A percentile compares a stretch with the other conserved stretches of the same genome.
These are phyloP conservation scores for Leucoraja erinaceus DNA, from an alignment of 2,113 vertebrate genomes.

Conservation along the genomic window DNA sequence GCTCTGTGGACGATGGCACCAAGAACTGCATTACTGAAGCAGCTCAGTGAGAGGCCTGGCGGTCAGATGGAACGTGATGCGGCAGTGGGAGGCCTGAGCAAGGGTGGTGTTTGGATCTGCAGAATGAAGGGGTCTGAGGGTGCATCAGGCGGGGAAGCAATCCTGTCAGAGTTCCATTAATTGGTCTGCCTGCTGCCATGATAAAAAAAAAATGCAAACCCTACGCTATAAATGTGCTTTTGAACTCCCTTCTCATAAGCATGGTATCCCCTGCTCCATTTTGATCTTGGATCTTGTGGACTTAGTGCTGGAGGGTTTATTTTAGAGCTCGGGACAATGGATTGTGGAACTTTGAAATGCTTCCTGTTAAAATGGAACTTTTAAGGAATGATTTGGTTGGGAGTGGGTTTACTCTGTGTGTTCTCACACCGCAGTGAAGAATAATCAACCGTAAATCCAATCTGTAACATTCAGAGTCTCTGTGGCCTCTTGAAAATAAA, in stretches of 20 bases:
- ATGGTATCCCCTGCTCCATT: not conserved
- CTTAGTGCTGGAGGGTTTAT: not conserved
- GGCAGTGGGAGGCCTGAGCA: not conserved
- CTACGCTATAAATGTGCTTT: not conserved
- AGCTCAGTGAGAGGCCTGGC: not conserved
- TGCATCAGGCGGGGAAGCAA: not conserved
- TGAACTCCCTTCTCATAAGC: not conserved
- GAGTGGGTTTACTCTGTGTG: not conserved
- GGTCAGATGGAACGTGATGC: too few relatives aligned
- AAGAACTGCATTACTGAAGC: not conserved
- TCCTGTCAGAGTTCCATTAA: not conserved
- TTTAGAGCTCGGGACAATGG: not conserved
- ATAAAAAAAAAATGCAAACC: not conserved
- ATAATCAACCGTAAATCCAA: not conserved
- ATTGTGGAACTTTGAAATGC: not conserved
- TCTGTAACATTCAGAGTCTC: not conserved
- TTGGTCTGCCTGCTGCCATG: not conserved
- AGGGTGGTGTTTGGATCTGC: not conserved
- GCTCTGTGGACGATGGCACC: not conserved
- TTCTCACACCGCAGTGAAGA: not conserved
- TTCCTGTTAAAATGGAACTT: not conserved
- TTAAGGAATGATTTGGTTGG: not conserved
- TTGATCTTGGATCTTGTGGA: not conserved
- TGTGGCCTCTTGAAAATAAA: conserved; percentile 5
- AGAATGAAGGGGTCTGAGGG: not conserved